Conservation (phyloP, 2,113 vertebrate genomes). For the Forbesichthys papilliferus region DNA sequence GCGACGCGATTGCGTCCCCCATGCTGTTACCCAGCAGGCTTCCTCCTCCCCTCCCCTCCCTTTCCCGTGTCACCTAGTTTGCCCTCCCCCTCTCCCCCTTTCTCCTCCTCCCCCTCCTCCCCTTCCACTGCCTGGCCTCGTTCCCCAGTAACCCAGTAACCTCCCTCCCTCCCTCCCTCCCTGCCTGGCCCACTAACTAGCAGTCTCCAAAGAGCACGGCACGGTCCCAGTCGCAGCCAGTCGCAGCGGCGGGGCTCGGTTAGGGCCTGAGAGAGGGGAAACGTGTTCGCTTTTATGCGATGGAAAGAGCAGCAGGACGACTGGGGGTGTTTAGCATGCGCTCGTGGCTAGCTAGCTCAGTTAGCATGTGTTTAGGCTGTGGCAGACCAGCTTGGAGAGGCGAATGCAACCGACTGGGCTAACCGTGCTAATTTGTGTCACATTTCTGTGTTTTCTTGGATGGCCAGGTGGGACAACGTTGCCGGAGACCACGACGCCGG, state of each 20-base stretch:
- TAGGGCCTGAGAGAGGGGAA: not conserved
- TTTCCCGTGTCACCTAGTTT: slow-evolving; percentile 22
- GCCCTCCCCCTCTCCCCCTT: not conserved
- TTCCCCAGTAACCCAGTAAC: slow-evolving; percentile 53
- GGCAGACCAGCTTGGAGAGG: not conserved
- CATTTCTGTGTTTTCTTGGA: slow-evolving; percentile 7
- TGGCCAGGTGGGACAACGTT: slow-evolving; percentile 46
- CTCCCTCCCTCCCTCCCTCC: not conserved
- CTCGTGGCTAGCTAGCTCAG: not conserved
- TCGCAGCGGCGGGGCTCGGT: not conserved
- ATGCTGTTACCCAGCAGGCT: not conserved
- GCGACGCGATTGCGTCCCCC: not conserved
- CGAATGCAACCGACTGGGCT: not conserved
- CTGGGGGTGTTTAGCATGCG: slow-evolving; percentile 6
- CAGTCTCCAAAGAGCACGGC: slow-evolving; percentile 66
- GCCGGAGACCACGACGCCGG: slow-evolving; percentile 57
- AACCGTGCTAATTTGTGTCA: slow-evolving; percentile 21
- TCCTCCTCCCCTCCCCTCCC: slow-evolving; percentile 4
- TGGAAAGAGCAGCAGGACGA: not conserved
- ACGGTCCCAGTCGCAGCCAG: slow-evolving; percentile 25
- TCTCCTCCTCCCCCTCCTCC: not conserved
- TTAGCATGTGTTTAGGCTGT: slow-evolving; percentile 1
- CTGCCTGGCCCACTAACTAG: slow-evolving; percentile 48
- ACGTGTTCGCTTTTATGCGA: not conserved
- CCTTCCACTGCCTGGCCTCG: slow-evolving; percentile 24